Percentiles rank a stretch among this genome's conserved stretches.
Evolutionary conservation across 1,140 invertebrate genomes (phyloP).

Genomic region (Cydia fagiglandana): DNA sequence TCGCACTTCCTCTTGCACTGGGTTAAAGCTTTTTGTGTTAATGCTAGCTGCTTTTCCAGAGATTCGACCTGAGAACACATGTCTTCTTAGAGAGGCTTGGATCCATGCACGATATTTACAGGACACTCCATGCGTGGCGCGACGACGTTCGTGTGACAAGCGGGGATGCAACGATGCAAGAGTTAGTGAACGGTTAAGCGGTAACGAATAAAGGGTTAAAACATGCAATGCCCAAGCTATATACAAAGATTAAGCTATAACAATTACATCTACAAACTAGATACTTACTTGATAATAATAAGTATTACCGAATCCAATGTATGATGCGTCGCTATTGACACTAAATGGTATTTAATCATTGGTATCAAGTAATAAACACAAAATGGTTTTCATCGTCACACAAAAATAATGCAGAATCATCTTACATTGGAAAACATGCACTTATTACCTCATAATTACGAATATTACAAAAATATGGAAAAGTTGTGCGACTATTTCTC

Average conservation of each 20-base stretch:
- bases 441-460: background rate
- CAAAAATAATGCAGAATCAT: background rate
- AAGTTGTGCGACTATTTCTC: background rate
- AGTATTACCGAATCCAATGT: background rate
- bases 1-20: conserved; percentile 75
- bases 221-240: conserved; percentile 37
- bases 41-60: conserved; percentile 76
- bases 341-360: no score
- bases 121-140: conserved; percentile 54
- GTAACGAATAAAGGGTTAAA: conserved; percentile 42
- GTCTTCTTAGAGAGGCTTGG: conserved; percentile 63
- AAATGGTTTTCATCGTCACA: background rate
- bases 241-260: conserved; percentile 28
- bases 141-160: conserved; percentile 46
- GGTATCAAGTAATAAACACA: no score
- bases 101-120: conserved; percentile 63
- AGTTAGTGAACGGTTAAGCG: conserved; percentile 36
- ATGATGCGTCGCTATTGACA: background rate
- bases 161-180: conserved; percentile 56
- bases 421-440: background rate
- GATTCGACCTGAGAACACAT: conserved; percentile 78
- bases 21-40: conserved; percentile 69
- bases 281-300: background rate
- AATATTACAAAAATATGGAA: background rate
- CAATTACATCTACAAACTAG: conserved; percentile 42